Conservation (phyloP, 2,888 invertebrate genomes). For the Panopea generosa region DNA sequence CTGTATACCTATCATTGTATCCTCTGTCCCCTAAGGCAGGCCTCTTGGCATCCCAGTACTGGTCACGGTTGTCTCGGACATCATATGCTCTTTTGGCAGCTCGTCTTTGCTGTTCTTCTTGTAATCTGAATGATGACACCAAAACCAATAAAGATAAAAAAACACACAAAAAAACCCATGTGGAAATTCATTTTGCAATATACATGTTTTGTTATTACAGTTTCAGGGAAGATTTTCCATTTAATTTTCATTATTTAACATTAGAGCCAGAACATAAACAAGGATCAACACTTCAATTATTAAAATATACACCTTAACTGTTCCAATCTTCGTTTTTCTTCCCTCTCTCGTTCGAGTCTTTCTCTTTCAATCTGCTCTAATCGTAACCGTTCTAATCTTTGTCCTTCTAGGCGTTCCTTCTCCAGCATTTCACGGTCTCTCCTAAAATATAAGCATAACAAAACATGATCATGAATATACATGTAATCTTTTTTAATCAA, state of each 20-base stretch:
- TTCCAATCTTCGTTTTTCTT: conserved; percentile 76
- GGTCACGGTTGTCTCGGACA: conserved; percentile 59
- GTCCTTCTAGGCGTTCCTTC: conserved; percentile 75
- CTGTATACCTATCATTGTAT: conserved; percentile 65
- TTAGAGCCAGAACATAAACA: no score
- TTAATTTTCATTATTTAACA: no score
- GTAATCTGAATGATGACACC: conserved; percentile 60
- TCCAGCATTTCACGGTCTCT: conserved; percentile 83
- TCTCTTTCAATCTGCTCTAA: conserved; percentile 80
- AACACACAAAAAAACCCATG: no score
- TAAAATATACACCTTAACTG: conserved; percentile 79
- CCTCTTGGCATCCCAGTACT: conserved; percentile 71
- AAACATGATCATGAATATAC: conserved; percentile 6
- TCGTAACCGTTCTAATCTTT: conserved; percentile 88
- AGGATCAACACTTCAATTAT: no score
- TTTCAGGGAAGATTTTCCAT: no score
- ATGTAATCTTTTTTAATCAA: no score
- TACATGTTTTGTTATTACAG: not conserved
- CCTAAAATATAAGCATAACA: conserved; percentile 64
- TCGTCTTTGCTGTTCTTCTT: conserved; percentile 71
- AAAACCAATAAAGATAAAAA: not conserved
- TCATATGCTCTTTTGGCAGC: conserved; percentile 75
- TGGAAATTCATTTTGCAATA: conserved; percentile 1
- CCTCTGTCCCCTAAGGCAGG: conserved; percentile 62
- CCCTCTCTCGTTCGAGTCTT: conserved; percentile 87